phyloP scores from a whole-genome alignment of 2,113 vertebrate genomes.

The Megaleporinus macrocephalus region DNA sequence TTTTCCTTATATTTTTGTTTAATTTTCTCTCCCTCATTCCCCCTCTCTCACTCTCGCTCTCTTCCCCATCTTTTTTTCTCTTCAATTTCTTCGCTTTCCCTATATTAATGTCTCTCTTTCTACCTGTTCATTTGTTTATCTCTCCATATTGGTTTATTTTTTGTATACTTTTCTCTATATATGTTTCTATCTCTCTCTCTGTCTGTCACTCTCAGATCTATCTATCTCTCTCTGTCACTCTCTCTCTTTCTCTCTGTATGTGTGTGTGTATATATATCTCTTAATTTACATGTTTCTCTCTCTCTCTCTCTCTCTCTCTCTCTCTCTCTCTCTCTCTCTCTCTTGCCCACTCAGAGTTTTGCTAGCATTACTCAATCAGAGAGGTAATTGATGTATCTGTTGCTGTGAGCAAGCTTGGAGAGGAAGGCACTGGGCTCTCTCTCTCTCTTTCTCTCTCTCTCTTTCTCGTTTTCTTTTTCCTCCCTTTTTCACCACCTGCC shows the following conservation, averaged over 20 bases:
- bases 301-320: neutral
- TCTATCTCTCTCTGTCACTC: slow-evolving; percentile 6
- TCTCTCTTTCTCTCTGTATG: no score
- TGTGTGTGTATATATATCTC: no score
- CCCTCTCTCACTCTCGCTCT: neutral
- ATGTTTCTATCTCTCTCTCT: neutral
- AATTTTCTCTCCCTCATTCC: no score
- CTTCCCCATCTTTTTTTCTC: neutral
- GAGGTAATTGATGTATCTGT: slow-evolving; percentile 66
- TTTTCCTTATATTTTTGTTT: no score
- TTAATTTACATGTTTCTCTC: neutral
- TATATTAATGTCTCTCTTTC: neutral
- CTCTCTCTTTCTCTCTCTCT: slow-evolving; percentile 37
- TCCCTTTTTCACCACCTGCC: slow-evolving; percentile 65
- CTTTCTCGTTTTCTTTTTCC: slow-evolving; percentile 17
- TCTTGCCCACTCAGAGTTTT: slow-evolving; percentile 55
- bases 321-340: slow-evolving; percentile 7
- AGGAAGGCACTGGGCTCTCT: slow-evolving; percentile 52
- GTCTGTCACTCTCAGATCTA: neutral
- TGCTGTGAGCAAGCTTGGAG: slow-evolving; percentile 60
- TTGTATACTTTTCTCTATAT: neutral
- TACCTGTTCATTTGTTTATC: neutral
- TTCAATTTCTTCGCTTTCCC: neutral
- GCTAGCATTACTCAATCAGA: slow-evolving; percentile 71
- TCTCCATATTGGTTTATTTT: no score